Percentiles rank a stretch among this genome's conserved stretches.
These are phyloP conservation scores for Trinectes maculatus DNA, from an alignment of 2,113 vertebrate genomes.

Conservation along the genomic window DNA sequence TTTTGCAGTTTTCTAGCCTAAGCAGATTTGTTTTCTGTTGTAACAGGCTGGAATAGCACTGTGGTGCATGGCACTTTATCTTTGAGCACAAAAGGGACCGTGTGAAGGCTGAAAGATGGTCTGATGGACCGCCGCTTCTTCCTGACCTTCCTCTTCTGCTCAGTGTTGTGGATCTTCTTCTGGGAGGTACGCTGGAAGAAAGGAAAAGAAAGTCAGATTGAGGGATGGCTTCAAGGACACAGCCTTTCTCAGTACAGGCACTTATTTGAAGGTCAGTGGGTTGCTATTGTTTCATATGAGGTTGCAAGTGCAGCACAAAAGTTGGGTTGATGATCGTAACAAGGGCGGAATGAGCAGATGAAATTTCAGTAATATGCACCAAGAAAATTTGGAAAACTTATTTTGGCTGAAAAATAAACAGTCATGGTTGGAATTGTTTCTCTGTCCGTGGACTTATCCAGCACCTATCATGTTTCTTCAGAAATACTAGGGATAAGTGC, in stretches of 20 bases:
- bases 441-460: not conserved
- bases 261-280: slow-evolving; percentile 88
- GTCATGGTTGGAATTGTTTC: not conserved
- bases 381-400: not conserved
- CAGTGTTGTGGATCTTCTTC: slow-evolving; percentile 84
- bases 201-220: slow-evolving; percentile 81
- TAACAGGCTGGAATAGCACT: slow-evolving; percentile 19
- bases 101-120: slow-evolving; percentile 80
- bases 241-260: slow-evolving; percentile 86
- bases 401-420: not conserved
- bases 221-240: slow-evolving; percentile 84
- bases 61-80: slow-evolving; percentile 39
- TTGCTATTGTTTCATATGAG: not conserved
- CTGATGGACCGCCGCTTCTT: slow-evolving; percentile 87
- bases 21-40: slow-evolving; percentile 9
- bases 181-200: slow-evolving; percentile 87
- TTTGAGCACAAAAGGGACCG: slow-evolving; percentile 62
- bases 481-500: not conserved
- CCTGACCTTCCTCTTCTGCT: slow-evolving; percentile 83
- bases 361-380: not conserved
- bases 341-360: not conserved
- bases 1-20: not conserved
- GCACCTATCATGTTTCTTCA: not conserved
- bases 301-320: not conserved
- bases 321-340: not conserved